These are phyloP conservation scores for Amphilophus citrinellus DNA, from an alignment of 2,113 vertebrate genomes.

Conservation along the genomic window DNA sequence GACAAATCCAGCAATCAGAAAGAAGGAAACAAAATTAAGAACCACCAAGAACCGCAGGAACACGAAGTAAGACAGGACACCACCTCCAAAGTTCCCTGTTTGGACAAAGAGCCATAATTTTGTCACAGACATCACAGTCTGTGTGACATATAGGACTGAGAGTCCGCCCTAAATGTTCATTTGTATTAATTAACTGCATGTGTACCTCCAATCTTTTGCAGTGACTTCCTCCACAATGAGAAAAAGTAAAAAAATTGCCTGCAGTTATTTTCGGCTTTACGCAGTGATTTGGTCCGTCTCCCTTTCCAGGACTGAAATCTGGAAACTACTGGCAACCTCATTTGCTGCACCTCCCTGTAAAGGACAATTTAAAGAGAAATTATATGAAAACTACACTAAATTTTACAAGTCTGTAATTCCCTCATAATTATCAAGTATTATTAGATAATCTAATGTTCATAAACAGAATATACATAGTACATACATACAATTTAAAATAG, in stretches of 20 bases:
- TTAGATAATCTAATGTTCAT: not conserved
- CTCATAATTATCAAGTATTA: not conserved
- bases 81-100: conserved; percentile 90
- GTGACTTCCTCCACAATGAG: conserved; percentile 74
- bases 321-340: conserved; percentile 67
- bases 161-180: not conserved
- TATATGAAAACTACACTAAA: not conserved
- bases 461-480: not conserved
- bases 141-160: not conserved
- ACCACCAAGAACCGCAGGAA: conserved; percentile 89
- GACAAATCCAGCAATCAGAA: conserved; percentile 82
- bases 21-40: conserved; percentile 85
- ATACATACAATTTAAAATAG: not conserved
- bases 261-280: conserved; percentile 39
- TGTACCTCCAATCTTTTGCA: conserved; percentile 84
- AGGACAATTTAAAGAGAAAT: not conserved
- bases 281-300: conserved; percentile 56
- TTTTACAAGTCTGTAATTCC: too few relatives aligned
- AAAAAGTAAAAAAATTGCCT: conserved; percentile 57
- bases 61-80: conserved; percentile 88
- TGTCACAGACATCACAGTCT: not conserved
- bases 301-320: conserved; percentile 72
- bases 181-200: not conserved
- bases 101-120: not conserved
- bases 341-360: conserved; percentile 79